Conservation (phyloP, 2,113 vertebrate species). For the Mustela nigripes region DNA sequence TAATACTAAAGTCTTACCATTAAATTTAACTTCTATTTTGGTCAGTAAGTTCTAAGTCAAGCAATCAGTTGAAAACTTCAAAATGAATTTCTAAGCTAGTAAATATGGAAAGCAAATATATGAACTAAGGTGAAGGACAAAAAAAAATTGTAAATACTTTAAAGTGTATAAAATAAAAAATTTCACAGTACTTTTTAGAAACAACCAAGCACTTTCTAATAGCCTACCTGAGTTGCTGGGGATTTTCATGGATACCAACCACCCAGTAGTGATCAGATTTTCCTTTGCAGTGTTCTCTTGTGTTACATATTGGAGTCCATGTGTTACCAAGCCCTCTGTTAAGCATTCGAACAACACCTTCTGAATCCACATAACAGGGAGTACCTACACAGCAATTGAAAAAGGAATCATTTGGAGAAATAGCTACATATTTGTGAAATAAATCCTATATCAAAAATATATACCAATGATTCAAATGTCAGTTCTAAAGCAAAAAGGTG, state of each 20-base stretch:
- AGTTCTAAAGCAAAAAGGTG: slow-evolving; percentile 56
- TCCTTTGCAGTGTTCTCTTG: slow-evolving; percentile 94
- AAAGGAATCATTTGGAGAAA: slow-evolving; percentile 43
- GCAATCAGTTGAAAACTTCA: not conserved
- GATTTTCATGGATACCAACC: slow-evolving; percentile 95
- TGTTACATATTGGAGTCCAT: slow-evolving; percentile 95
- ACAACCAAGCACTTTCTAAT: not conserved
- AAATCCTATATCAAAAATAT: slow-evolving; percentile 16
- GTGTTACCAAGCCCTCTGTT: slow-evolving; percentile 94
- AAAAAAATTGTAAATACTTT: not conserved
- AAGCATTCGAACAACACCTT: slow-evolving; percentile 93
- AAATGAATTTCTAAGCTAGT: not conserved
- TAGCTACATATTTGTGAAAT: not conserved
- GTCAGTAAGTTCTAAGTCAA: not conserved
- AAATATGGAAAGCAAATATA: slow-evolving; percentile 26
- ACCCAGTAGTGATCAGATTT: slow-evolving; percentile 98
- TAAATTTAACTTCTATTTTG: not conserved
- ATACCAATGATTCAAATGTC: slow-evolving; percentile 23
- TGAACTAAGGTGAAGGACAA: not conserved
- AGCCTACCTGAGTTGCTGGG: slow-evolving; percentile 96
- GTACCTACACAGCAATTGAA: slow-evolving; percentile 89
- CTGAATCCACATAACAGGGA: slow-evolving; percentile 94
- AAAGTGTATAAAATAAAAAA: not conserved
- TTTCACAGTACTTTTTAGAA: not conserved
- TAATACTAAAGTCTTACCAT: not conserved